These are phyloP conservation scores for Rhinophrynus dorsalis DNA, from an alignment of 2,797 vertebrate species.

Conservation along the genomic window DNA sequence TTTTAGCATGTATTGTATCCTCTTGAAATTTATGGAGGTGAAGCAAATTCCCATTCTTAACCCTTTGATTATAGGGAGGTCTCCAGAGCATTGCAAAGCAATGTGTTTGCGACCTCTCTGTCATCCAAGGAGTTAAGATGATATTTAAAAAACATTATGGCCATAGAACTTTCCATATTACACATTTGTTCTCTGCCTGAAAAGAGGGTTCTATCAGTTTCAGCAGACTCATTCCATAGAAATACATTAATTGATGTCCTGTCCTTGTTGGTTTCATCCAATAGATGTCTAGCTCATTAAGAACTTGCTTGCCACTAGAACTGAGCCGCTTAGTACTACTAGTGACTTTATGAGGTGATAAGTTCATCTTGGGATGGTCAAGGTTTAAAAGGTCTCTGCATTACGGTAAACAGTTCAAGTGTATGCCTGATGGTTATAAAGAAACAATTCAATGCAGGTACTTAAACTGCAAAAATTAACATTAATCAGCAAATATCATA, in stretches of 20 bases:
- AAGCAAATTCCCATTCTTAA: too few species aligned
- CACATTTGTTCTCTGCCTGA: too few species aligned
- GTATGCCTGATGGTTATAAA: slow-evolving; percentile 75
- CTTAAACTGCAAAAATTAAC: slow-evolving; percentile 30
- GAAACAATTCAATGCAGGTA: slow-evolving; percentile 63
- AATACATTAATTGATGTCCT: too few species aligned
- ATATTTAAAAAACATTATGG: too few species aligned
- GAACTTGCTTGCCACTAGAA: background rate
- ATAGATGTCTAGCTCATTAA: background rate
- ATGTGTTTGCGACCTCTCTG: too few species aligned
- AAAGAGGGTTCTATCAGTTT: too few species aligned
- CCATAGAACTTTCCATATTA: too few species aligned
- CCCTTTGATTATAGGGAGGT: too few species aligned
- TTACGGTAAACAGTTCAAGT: slow-evolving; percentile 76
- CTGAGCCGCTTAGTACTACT: slow-evolving; percentile 45
- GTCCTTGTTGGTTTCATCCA: too few species aligned
- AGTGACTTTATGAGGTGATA: slow-evolving; percentile 75
- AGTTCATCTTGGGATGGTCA: slow-evolving; percentile 71
- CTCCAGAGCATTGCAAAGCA: too few species aligned
- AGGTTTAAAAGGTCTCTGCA: slow-evolving; percentile 68
- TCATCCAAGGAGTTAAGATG: too few species aligned
- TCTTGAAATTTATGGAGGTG: background rate
- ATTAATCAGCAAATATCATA: background rate
- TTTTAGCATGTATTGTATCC: background rate
- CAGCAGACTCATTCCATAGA: too few species aligned